phyloP scores from a whole-genome alignment of 2,797 vertebrate species.

The Gila robusta region DNA sequence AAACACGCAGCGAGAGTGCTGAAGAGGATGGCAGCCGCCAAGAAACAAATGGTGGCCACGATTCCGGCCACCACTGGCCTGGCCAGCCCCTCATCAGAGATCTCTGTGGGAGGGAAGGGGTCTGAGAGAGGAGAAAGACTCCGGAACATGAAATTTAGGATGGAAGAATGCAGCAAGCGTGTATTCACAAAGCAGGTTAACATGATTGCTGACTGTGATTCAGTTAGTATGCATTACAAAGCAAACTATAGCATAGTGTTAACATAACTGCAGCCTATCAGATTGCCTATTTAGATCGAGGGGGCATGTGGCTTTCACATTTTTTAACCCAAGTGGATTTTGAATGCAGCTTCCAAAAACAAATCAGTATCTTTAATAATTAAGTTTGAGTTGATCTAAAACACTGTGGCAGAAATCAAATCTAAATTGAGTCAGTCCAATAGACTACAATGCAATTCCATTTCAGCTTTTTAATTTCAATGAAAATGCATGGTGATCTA shows the following conservation, averaged over 20 bases:
- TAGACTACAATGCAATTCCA: neutral
- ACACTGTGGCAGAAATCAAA: neutral
- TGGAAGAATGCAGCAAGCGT: constrained; percentile 60
- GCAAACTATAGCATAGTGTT: constrained; percentile 25
- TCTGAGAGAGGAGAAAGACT: constrained; percentile 77
- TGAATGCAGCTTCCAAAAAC: constrained; percentile 4
- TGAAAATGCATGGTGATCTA: neutral
- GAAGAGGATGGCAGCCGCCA: constrained; percentile 96
- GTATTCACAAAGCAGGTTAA: constrained; percentile 56
- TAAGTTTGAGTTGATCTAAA: neutral
- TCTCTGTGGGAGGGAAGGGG: constrained; percentile 91
- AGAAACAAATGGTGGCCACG: constrained; percentile 98
- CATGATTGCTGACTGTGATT: neutral
- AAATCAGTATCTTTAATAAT: neutral
- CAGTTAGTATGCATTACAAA: constrained; percentile 37
- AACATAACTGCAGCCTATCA: constrained; percentile 4
- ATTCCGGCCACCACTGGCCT: constrained; percentile 97
- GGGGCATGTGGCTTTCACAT: neutral
- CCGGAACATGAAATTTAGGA: constrained; percentile 61
- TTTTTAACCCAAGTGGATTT: neutral
- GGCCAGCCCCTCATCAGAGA: constrained; percentile 94
- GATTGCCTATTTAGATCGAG: constrained; percentile 15
- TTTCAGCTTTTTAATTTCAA: neutral
- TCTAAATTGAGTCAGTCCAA: neutral
- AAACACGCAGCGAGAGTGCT: constrained; percentile 98